Evolutionary conservation across 2,113 vertebrate genomes (phyloP).

Genomic region (Hiodon alosoides): DNA sequence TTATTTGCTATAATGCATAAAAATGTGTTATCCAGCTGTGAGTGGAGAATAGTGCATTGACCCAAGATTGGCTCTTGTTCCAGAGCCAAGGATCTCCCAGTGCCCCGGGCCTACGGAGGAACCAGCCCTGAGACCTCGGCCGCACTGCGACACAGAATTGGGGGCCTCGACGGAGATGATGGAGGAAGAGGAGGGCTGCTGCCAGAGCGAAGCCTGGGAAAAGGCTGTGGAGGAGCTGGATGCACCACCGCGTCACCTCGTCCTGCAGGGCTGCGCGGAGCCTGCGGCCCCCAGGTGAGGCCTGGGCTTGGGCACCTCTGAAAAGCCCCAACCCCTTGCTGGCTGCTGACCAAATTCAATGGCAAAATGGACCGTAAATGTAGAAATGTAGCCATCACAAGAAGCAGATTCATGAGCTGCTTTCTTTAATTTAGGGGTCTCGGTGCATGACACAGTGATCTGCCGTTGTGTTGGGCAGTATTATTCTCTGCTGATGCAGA

Average conservation of each 20-base stretch:
- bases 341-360: neutral
- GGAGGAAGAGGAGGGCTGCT: conserved; percentile 25
- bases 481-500: no score
- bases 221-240: neutral
- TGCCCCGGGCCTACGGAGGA: conserved; percentile 14
- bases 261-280: neutral
- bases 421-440: neutral
- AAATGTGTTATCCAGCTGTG: neutral
- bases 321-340: neutral
- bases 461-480: no score
- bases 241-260: conserved; percentile 7
- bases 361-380: neutral
- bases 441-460: no score
- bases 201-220: neutral
- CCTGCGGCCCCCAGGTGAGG: conserved; percentile 5
- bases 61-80: neutral
- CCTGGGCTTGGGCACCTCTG: neutral
- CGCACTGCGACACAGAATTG: neutral
- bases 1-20: neutral
- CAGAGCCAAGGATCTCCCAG: conserved; percentile 20
- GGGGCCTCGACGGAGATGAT: neutral
- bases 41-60: neutral
- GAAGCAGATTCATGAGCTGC: neutral
- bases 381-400: neutral
- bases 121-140: neutral